Evolutionary conservation across 1,140 invertebrate genomes (phyloP), one percentile per base, ranked within the genome.

Genomic region (Drosophila kikkawai): DNA sequence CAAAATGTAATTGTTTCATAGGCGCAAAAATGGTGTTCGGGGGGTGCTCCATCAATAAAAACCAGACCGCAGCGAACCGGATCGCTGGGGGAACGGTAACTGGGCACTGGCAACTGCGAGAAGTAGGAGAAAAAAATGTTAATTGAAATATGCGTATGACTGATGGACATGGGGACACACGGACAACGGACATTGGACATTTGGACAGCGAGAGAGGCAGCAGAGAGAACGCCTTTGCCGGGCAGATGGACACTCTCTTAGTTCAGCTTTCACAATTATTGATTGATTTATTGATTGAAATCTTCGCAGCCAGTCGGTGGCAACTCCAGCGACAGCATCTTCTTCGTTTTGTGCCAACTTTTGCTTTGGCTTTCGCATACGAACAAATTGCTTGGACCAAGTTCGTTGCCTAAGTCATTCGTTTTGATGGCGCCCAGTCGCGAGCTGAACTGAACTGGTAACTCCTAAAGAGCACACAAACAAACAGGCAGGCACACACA

Each of bases 91-190:
- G 53, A 57, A 61, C 45, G 67, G 36, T 45, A 69, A 63, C 26
- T 19, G 68, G 47, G 45, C 65, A 84, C 71, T 50, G 48, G 29
- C 6, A 53, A 17, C 32, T 34, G 29, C 1, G n/a, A 34, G 29
- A n/a, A 17, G 11, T 3, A 39, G 79, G 66, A 57, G 71, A 84
- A 90, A 88, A 84, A 67, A 87, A 87, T 87, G 85, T 87, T 88
- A 88, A 88, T 90, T 88, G 85, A 88, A 88, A 88, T 90, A 88
- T 88, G 85, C 85, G 85, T 90, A 88, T 90, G 85, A 88, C 70
- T 85, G 85, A 88, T 90, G 85, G 85, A 88, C 57, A 88, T 58
- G 75, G 55, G 50, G 70, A 68, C 70, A 70, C 13, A 36, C 15
- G 47, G 36, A 70, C 44, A 71, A 22, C 13, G 34, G 51, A 55